These are phyloP conservation scores for Gymnarchus niloticus DNA, from an alignment of 2,113 vertebrate genomes.

Conservation along the genomic window DNA sequence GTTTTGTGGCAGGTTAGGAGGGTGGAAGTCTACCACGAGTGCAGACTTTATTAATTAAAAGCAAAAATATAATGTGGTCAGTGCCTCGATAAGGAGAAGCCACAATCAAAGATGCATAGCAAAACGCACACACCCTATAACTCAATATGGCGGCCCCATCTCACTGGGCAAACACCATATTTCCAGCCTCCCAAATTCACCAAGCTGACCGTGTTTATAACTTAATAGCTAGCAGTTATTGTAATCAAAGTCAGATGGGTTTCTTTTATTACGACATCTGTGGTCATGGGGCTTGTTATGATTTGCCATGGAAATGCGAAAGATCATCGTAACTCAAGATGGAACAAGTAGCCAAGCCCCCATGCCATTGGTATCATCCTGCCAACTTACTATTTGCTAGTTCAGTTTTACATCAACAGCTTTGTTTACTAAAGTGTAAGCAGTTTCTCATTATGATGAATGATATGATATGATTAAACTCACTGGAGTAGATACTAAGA, in stretches of 20 bases:
- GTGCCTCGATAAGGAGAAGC: neutral
- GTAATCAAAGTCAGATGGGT: slow-evolving; percentile 1
- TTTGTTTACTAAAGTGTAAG: slow-evolving; percentile 3
- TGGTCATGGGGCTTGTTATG: neutral
- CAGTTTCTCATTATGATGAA: slow-evolving; percentile 5
- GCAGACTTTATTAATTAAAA: neutral
- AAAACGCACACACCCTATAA: neutral
- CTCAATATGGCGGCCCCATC: neutral
- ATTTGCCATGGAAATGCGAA: slow-evolving; percentile 7
- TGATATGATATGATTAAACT: neutral
- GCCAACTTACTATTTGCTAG: neutral
- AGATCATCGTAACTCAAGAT: neutral
- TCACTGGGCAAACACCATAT: neutral
- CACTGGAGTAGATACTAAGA: neutral
- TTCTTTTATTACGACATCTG: slow-evolving; percentile 6
- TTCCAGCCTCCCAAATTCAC: neutral
- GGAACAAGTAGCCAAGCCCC: neutral
- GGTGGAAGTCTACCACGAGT: neutral
- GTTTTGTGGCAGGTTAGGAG: neutral
- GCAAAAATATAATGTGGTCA: neutral
- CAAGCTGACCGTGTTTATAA: neutral
- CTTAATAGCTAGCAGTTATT: slow-evolving; percentile 9
- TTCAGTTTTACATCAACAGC: neutral
- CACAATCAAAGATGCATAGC: neutral
- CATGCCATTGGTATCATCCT: neutral